Base-by-base conservation (phyloP, 2,113 vertebrate species). In the Archilochus colubris region DNA sequence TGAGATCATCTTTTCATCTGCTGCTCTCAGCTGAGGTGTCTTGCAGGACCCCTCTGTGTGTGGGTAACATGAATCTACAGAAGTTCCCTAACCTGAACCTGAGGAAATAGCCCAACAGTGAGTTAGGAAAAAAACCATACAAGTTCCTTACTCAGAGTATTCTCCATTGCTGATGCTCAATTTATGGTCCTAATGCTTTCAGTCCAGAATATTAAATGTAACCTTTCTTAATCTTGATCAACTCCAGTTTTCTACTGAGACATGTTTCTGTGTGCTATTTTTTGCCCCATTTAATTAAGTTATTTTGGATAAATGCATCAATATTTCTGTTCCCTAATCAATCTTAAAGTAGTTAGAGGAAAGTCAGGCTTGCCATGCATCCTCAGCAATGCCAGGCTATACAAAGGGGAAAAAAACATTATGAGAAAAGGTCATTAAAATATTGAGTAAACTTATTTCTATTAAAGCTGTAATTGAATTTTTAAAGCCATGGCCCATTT, bases 301-400 rank as follows among this genome's bases (percentile, higher is more conserved):
- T 95, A 94, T 92, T 97, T 97, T 97, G 76, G 82, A 93, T 81
- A 95, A 89, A 93, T 81, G 31, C 46, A 81, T 97, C 85, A 95
- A 67, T 94, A 92, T 95, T 92, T 96, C 82, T 93, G 72, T 78
- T 96, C 96, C 76, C 61, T 91, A 94, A 88, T 97, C 89, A 97
- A 96, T 97, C 93, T 95, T 80, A 92, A 81, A 96, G 95, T 68
- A 95, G 87, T 94, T 82, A 96, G 69, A 82, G 58, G 58, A 77
- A 85, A 85, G 67, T 9, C 58, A 92, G 57, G 58, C 64, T 94
- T 86, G 43, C 82, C 68, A 55, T 89, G 57, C n/a, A 53, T 88
- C 67, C 82, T 88, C 4, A 2, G 58, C 63, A 86, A 57, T 70
- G 84, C 76, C 51, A 73, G 74, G 48, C 25, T 91, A 91, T 93